phyloP scores from a whole-genome alignment of 2,113 vertebrate species.

The Syngnathus typhle region DNA sequence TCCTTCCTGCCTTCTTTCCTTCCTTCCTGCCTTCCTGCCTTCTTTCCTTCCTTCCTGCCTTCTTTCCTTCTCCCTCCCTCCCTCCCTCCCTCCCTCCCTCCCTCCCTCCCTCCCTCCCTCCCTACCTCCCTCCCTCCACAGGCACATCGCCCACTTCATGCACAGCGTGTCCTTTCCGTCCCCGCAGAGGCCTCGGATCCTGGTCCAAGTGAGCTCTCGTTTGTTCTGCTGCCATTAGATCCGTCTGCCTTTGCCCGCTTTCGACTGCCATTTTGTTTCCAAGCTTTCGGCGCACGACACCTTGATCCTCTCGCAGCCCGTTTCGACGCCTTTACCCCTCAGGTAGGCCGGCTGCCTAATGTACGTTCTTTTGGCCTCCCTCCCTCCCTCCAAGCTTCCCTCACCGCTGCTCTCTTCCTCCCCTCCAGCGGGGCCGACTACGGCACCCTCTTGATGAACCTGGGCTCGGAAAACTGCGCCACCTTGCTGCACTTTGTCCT shows the following conservation, averaged over 20 bases:
- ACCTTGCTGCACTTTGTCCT: slow-evolving; percentile 88
- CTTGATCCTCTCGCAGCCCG: slow-evolving; percentile 90
- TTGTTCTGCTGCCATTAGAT: too few species aligned
- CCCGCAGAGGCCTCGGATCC: slow-evolving; percentile 93
- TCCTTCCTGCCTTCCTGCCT: too few species aligned
- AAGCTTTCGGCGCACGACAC: slow-evolving; percentile 90
- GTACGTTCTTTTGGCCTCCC: too few species aligned
- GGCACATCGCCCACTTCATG: slow-evolving; percentile 98
- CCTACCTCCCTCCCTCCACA: slow-evolving; percentile 42
- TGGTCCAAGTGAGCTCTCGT: slow-evolving; percentile 82
- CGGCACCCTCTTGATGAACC: slow-evolving; percentile 86
- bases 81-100: too few species aligned
- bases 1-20: too few species aligned
- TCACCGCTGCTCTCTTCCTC: slow-evolving; percentile 18
- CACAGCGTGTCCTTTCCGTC: slow-evolving; percentile 96
- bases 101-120: too few species aligned
- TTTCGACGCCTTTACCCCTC: slow-evolving; percentile 91
- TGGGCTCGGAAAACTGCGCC: slow-evolving; percentile 93
- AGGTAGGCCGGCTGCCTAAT: slow-evolving; percentile 72
- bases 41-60: too few species aligned
- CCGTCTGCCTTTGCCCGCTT: not conserved
- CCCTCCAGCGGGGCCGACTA: slow-evolving; percentile 87
- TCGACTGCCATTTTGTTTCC: slow-evolving; percentile 28
- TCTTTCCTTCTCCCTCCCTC: too few species aligned
- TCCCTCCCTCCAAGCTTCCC: too few species aligned